phyloP scores from a whole-genome alignment of 2,797 vertebrate species.

The Pseudochromis fuscus region DNA sequence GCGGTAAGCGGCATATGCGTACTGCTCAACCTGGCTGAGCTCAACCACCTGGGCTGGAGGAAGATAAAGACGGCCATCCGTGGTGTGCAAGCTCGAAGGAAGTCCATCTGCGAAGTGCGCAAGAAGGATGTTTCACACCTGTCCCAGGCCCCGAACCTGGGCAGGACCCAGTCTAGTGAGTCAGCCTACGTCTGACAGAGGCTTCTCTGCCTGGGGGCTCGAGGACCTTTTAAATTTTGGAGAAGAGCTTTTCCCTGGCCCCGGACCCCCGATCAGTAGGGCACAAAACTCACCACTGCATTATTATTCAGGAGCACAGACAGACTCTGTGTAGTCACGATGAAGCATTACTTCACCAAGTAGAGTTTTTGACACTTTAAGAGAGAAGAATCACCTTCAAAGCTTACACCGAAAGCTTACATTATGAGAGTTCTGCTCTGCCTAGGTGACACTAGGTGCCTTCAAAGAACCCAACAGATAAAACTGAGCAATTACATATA shows the following conservation, averaged over 20 bases:
- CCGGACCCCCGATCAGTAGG: conserved; percentile 58
- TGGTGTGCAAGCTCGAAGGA: conserved; percentile 88
- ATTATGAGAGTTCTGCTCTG: conserved; percentile 65
- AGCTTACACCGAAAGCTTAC: conserved; percentile 47
- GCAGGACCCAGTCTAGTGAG: conserved; percentile 92
- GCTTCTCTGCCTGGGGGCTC: conserved; percentile 77
- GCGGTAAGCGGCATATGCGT: conserved; percentile 94
- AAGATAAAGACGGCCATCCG: conserved; percentile 90
- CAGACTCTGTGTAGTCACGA: conserved; percentile 63
- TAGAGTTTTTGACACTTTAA: conserved; percentile 61
- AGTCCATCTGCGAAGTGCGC: conserved; percentile 87
- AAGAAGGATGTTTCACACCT: conserved; percentile 89
- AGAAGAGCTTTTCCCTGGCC: conserved; percentile 74
- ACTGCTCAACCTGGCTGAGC: conserved; percentile 92
- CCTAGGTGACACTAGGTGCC: conserved; percentile 81
- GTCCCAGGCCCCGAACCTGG: conserved; percentile 86
- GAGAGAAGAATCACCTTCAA: conserved; percentile 53
- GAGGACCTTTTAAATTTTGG: conserved; percentile 68
- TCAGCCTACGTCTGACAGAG: conserved; percentile 91
- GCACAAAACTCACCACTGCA: conserved; percentile 70
- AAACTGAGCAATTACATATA: conserved; percentile 70
- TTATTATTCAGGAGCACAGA: conserved; percentile 75
- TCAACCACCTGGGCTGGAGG: conserved; percentile 93
- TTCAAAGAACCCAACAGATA: conserved; percentile 74
- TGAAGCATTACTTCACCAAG: conserved; percentile 62